Base-by-base conservation (phyloP, 37 sponge, comb jelly and placozoan genomes). In the Petrosia ficiformis region DNA sequence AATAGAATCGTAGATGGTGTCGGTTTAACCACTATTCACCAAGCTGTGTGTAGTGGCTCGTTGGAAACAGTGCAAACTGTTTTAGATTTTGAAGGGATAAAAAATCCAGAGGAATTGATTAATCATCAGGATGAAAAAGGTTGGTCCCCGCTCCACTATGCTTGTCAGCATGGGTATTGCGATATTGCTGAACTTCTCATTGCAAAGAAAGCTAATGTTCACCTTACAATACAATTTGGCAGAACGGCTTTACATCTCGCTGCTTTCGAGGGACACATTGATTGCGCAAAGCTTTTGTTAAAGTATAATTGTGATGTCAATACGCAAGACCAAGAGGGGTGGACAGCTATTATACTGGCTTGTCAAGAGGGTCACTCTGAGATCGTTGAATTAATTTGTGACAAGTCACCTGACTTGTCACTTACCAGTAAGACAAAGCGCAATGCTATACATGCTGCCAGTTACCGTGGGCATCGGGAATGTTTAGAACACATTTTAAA, bases 91-190 rank as follows among this genome's bases (percentile, higher is more conserved):
- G n/a, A n/a, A n/a, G n/a, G n/a, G n/a, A n/a, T n/a, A n/a, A n/a
- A n/a, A n/a, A n/a, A n/a, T n/a, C n/a, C n/a, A n/a, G n/a, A n/a
- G n/a, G n/a, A n/a, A n/a, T n/a, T n/a, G n/a, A 59, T 77, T 35
- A 80, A 80, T 31, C 57, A 71, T 32, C 70, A 84, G 42, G 92
- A 91, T 66, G 78, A 78, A 39, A 78, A 85, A 33, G 69, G 83
- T 2, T 86, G 87, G 87, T 71, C 92, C 29, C 80, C 92, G 26
- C 87, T 91, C 26, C 92, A 91, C 52, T 86, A 82, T 76, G 79
- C 92, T 59, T 79, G 82, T 63, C 92, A 91, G 77, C 83, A 91
- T 33, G 92, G 92, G 31, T 59, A 86, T 32, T 31, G 42, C 14
- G 65, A 68, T 21, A 76, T 86, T 4, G 72, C 83, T 43, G 78